These are phyloP conservation scores for Acrossocheilus fasciatus DNA, from an alignment of 2,797 vertebrate species.

Conservation along the genomic window DNA sequence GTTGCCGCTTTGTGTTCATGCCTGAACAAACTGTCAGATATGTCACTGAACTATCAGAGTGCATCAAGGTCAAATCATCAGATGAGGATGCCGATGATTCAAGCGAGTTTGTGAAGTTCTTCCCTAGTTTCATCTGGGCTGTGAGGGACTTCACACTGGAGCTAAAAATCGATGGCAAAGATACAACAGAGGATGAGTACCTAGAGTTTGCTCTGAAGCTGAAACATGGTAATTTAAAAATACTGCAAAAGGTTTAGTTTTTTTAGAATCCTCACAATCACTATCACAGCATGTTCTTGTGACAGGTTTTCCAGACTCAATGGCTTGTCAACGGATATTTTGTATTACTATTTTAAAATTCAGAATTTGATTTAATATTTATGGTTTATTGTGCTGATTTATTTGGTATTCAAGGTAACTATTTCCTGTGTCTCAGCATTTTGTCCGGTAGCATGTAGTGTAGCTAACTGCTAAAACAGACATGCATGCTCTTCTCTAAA, in stretches of 20 bases:
- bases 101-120: constrained; percentile 64
- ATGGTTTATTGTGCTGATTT: no score
- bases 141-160: constrained; percentile 65
- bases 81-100: constrained; percentile 43
- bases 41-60: constrained; percentile 64
- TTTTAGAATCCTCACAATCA: background rate
- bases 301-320: no score
- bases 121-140: constrained; percentile 66
- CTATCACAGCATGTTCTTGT: background rate
- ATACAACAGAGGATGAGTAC: constrained; percentile 56
- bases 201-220: constrained; percentile 64
- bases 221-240: constrained; percentile 54
- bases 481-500: no score
- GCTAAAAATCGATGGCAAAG: constrained; percentile 47
- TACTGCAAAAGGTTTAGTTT: background rate
- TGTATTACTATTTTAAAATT: no score
- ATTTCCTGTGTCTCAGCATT: no score
- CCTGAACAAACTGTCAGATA: constrained; percentile 59
- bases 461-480: no score
- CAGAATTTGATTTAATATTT: no score
- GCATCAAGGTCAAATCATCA: constrained; percentile 63
- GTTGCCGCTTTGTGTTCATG: background rate
- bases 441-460: background rate
- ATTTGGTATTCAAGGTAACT: no score
- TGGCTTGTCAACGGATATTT: no score